A percentile compares a stretch with the other conserved stretches of the same genome.
These are phyloP conservation scores for Gymnocephalus cernua DNA, from an alignment of 2,113 vertebrate species.

Conservation along the genomic window DNA sequence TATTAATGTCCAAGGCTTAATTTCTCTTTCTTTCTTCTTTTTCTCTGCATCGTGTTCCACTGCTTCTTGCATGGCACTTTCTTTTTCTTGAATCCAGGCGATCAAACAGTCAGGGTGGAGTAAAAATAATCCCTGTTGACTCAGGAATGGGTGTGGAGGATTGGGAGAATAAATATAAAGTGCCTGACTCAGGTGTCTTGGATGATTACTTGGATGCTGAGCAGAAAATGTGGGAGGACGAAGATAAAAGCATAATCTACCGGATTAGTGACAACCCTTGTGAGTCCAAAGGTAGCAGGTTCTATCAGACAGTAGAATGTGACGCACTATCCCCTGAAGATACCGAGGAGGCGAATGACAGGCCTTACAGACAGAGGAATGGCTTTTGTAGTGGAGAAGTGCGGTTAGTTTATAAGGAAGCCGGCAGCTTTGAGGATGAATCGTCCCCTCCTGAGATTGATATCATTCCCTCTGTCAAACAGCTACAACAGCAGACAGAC, in stretches of 20 bases:
- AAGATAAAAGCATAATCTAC: conserved; percentile 82
- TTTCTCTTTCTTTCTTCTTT: conserved; percentile 66
- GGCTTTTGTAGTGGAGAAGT: conserved; percentile 69
- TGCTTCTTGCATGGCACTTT: conserved; percentile 71
- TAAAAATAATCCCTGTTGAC: conserved; percentile 90
- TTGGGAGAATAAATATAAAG: conserved; percentile 87
- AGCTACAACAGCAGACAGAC: conserved; percentile 59
- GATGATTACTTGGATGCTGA: conserved; percentile 89
- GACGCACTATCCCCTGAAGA: conserved; percentile 78
- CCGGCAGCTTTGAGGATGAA: conserved; percentile 81
- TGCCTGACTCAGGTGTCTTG: conserved; percentile 84
- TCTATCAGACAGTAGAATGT: conserved; percentile 80
- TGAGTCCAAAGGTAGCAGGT: conserved; percentile 78
- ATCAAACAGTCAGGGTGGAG: conserved; percentile 83
- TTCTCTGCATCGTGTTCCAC: conserved; percentile 53
- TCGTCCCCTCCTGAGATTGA: conserved; percentile 80
- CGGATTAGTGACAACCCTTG: conserved; percentile 67
- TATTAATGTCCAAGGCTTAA: conserved; percentile 36
- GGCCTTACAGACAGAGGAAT: conserved; percentile 77
- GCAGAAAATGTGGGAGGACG: conserved; percentile 87
- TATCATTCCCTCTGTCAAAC: conserved; percentile 79
- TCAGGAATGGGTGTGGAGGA: conserved; percentile 89
- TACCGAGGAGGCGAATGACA: conserved; percentile 80
- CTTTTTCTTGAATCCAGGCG: conserved; percentile 73
- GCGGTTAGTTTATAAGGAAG: conserved; percentile 78